These are phyloP conservation scores for Cataglyphis cursor DNA, from an alignment of 2,888 invertebrate species.

Conservation along the genomic window DNA sequence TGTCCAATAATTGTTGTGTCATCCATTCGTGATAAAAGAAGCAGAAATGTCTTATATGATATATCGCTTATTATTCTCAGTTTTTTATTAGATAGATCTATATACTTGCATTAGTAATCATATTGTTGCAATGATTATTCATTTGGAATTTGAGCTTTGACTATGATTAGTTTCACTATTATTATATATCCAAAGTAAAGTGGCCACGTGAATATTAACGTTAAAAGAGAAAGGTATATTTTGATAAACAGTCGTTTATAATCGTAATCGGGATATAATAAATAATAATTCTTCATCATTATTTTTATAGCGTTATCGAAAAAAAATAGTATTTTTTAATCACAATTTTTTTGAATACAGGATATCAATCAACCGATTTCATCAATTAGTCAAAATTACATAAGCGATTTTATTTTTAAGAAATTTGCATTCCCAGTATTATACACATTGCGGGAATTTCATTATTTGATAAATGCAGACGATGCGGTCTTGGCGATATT, in stretches of 20 bases:
- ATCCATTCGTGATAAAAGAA: conserved; percentile 10
- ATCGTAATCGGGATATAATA: background rate
- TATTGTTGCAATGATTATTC: conserved; percentile 22
- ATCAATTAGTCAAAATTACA: background rate
- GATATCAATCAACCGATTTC: background rate
- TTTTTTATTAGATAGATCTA: conserved; percentile 12
- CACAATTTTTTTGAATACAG: background rate
- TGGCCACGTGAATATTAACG: background rate
- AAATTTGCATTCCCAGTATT: background rate
- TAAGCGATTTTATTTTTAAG: conserved; percentile 6
- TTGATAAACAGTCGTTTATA: background rate
- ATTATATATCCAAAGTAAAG: background rate
- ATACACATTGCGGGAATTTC: conserved; percentile 21
- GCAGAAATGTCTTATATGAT: background rate
- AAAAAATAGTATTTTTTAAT: background rate
- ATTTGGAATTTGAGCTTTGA: conserved; percentile 12
- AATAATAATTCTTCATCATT: background rate
- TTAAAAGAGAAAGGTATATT: background rate
- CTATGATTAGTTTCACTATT: conserved; percentile 15
- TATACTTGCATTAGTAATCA: background rate
- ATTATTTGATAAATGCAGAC: background rate
- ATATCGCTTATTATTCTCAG: background rate
- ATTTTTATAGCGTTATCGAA: background rate
- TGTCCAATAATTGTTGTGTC: conserved; percentile 19
- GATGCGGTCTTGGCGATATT: conserved; percentile 8